Conservation (phyloP, 2,888 invertebrate genomes). For the Dione juno region DNA sequence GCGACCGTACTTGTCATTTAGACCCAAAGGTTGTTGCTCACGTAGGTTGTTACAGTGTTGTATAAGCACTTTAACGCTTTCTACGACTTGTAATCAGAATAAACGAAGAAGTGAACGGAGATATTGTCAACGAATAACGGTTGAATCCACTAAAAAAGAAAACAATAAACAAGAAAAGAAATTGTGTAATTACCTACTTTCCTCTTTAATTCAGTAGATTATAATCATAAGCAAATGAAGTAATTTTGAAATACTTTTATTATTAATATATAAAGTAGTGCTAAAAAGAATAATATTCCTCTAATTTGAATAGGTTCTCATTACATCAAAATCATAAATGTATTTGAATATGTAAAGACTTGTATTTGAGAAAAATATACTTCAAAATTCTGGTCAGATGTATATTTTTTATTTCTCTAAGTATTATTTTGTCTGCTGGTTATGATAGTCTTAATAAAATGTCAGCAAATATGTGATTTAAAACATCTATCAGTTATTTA, state of each 20-base stretch:
- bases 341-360: background rate
- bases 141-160: slow-evolving; percentile 59
- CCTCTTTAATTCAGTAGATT: slow-evolving; percentile 43
- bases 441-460: background rate
- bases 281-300: background rate
- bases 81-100: slow-evolving; percentile 73
- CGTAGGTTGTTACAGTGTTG: slow-evolving; percentile 67
- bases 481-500: background rate
- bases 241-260: slow-evolving; percentile 22
- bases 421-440: background rate
- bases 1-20: slow-evolving; percentile 54
- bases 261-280: background rate
- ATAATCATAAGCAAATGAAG: slow-evolving; percentile 39
- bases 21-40: slow-evolving; percentile 54
- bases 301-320: background rate
- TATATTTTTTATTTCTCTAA: background rate
- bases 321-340: background rate
- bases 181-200: slow-evolving; percentile 46
- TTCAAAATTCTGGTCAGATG: background rate
- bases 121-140: slow-evolving; percentile 73
- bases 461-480: too few relatives aligned
- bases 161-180: slow-evolving; percentile 59
- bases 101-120: slow-evolving; percentile 76
- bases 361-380: too few relatives aligned
- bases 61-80: slow-evolving; percentile 76